Evolutionary conservation across 2,113 vertebrate genomes (phyloP).

Genomic region (Casuarius casuarius): DNA sequence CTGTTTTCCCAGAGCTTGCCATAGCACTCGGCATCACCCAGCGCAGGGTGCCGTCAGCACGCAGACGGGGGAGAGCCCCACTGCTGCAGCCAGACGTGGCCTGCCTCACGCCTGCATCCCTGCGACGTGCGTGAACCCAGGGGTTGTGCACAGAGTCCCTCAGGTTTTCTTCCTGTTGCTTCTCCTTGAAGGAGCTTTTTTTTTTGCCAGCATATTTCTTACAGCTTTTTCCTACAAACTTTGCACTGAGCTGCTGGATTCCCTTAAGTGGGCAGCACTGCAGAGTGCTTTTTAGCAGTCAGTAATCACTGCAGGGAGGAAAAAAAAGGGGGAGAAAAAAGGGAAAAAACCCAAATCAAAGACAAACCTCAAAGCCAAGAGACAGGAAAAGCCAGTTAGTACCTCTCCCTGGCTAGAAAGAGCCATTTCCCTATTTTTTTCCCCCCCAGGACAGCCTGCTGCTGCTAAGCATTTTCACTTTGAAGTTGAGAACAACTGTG

Average conservation of each 20-base stretch:
- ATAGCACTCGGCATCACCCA: accelerated
- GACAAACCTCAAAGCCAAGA: slow-evolving; percentile 24
- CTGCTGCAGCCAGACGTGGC: not conserved
- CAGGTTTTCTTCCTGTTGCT: not conserved
- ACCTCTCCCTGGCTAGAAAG: slow-evolving; percentile 38
- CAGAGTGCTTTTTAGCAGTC: not conserved
- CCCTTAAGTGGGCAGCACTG: not conserved
- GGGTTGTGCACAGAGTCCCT: not conserved
- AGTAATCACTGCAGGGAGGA: not conserved
- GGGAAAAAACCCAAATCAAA: too few relatives aligned
- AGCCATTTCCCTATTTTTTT: slow-evolving; percentile 17
- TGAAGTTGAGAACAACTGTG: not conserved
- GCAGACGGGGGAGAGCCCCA: not conserved
- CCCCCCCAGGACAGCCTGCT: not conserved
- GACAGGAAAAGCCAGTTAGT: slow-evolving; percentile 48
- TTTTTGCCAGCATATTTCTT: not conserved
- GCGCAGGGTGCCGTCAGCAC: not conserved
- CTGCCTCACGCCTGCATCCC: not conserved
- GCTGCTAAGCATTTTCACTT: slow-evolving; percentile 8
- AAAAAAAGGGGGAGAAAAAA: not conserved
- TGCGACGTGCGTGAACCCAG: not conserved
- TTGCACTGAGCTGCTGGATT: not conserved
- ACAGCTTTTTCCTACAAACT: not conserved
- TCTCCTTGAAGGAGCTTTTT: not conserved
- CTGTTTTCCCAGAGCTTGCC: accelerated